phyloP scores from a whole-genome alignment of 2,888 invertebrate species.

The Rhagonycha fulva region DNA sequence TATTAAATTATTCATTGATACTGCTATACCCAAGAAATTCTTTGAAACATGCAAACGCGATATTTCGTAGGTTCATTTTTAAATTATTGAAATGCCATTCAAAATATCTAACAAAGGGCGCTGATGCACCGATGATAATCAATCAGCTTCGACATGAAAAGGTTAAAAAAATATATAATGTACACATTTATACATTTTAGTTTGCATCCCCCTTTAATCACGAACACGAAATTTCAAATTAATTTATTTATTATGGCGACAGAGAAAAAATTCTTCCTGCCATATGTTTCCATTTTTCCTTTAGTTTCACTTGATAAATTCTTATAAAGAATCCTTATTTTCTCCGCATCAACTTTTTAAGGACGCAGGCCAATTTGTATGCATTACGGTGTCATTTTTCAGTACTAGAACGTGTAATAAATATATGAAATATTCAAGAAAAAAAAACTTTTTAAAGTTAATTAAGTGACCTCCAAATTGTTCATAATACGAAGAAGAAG shows the following conservation, averaged over 20 bases:
- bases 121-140: conserved; percentile 5
- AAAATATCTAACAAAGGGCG: conserved; percentile 4
- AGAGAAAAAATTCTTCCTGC: neutral
- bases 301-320: neutral
- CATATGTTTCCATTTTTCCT: neutral
- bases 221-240: neutral
- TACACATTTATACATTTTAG: neutral
- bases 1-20: conserved; percentile 15
- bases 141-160: conserved; percentile 17
- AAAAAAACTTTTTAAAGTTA: neutral
- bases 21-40: conserved; percentile 8
- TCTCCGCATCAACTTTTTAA: neutral
- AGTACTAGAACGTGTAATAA: conserved; percentile 12
- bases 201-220: conserved; percentile 8
- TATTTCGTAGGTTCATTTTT: conserved; percentile 7
- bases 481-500: neutral
- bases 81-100: conserved; percentile 6
- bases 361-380: conserved; percentile 21
- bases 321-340: conserved; percentile 1
- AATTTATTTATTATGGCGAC: neutral
- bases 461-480: neutral
- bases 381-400: conserved; percentile 20
- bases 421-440: conserved; percentile 11
- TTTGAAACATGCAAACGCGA: conserved; percentile 9
- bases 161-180: conserved; percentile 6